Evolutionary conservation across 2,113 vertebrate genomes (phyloP).

Genomic region (Piaya cayana): DNA sequence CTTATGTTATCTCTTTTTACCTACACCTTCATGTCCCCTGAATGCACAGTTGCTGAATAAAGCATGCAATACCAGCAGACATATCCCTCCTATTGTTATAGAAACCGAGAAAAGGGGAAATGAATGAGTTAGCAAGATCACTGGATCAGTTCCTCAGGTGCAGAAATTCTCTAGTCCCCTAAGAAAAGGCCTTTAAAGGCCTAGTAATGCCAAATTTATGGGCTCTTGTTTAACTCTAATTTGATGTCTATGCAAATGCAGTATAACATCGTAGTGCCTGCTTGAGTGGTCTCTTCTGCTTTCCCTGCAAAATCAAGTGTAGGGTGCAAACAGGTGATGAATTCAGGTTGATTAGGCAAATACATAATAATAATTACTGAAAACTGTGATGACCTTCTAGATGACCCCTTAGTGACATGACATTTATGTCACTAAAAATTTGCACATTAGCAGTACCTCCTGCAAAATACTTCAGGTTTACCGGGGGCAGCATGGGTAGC

Average conservation of each 20-base stretch:
- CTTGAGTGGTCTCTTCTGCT: neutral
- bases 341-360: neutral
- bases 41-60: neutral
- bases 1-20: neutral
- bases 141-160: neutral
- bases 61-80: neutral
- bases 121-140: neutral
- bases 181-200: neutral
- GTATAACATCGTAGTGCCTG: neutral
- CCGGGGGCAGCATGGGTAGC: fast-evolving
- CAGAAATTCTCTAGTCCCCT: neutral
- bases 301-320: neutral
- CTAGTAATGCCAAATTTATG: neutral
- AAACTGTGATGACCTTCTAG: neutral
- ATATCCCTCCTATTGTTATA: neutral
- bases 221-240: neutral
- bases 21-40: neutral
- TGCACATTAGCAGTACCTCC: neutral
- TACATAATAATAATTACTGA: neutral
- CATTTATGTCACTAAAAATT: neutral
- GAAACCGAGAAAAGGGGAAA: neutral
- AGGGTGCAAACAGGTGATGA: neutral
- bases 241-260: neutral
- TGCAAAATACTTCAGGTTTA: neutral
- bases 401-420: neutral